Base-by-base conservation (phyloP, 2,797 vertebrate species). In the Balearica regulorum region DNA sequence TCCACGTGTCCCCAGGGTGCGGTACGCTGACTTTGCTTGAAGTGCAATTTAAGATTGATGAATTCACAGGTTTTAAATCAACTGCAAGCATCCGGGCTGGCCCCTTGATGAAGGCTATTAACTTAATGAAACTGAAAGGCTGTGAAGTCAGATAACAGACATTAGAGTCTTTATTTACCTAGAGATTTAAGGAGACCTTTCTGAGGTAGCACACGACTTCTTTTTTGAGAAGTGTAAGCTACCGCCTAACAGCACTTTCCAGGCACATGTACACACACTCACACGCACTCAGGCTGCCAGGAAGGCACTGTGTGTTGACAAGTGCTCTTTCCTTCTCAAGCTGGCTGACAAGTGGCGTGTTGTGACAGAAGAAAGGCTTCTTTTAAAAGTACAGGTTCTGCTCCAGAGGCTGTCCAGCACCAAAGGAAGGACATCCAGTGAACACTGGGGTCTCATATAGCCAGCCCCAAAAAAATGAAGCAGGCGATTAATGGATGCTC, bases 21-120 rank as follows among this genome's bases (percentile, higher is more conserved):
- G 5, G 64, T 94, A 88, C 65, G 11, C 61, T 62, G 95, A 86
- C 87, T 97, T 94, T 71, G 19, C 83, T 89, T 83, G 84, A 95
- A 96, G 88, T 88, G 54, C 82, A 88, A 24, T 97, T 92, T 90
- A 86, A 97, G 89, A 96, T 31, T 96, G 92, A 96, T 96, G 92
- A 96, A 91, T 96, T 96, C 90, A 91, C 89, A 92, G 90, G 75
- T 92, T 97, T 93, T 94, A 97, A 97, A 96, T 97, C 96, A 96
- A 88, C 90, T 76, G 72, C 76, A 81, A 91, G 94, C 89, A 83
- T 93, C 95, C 33, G 3, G 75, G 69, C 79, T 92, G 65, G 69
- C 82, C 95, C 75, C 84, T 92, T 95, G 89, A 90, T 93, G 69
- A 68, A 88, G 84, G 90, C 94, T 96, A 96, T 96, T 96, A 97